Evolutionary conservation across 2,797 vertebrate species (phyloP), one percentile per base, ranked within the genome.

Genomic region (Malacoraja senta): DNA sequence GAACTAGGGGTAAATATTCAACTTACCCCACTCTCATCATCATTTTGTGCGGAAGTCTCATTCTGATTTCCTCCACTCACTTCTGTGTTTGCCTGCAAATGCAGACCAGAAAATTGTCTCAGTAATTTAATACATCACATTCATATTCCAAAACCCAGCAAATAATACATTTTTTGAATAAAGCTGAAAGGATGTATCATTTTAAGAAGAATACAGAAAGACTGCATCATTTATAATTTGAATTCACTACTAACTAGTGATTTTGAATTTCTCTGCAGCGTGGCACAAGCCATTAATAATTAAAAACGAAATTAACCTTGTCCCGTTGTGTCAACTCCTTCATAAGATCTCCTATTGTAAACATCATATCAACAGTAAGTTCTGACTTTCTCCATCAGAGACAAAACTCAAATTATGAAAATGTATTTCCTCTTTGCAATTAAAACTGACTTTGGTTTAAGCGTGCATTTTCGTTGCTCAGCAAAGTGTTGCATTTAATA

Each of bases 21-120:
- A 92, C 90, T 74, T 3, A 92, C 90, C 90, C 58, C 90, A 19
- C 38, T 92, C 71, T 92, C 90, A 58, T 92, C 88, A 17, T 91
- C 90, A 15, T 53, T 15, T 92, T 76, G 90, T 76, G 38, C 35
- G 26, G 44, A 32, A 91, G 90, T 7, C 71, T 92, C 90, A 76
- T 74, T 76, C 10, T n/a, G 90, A 76, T 24, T 76, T 44, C 58
- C 90, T 76, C 12, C 71, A 6, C 71, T 29, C 71, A 58, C 26
- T 92, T 92, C 90, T 76, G 90, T 29, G n/a, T 76, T 76, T 38
- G 53, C 72, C 90, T 92, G 24, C n/a, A 24, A 15, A n/a, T 44
- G 68, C 32, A 92, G 26, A 91, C 3, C 32, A 88, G 86, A 19
- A 72, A 71, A 68, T 74, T 21, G 44, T 44, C 15, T 21, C 44